These are phyloP conservation scores for Bos taurus DNA, from an alignment of 2,113 vertebrate species.

Conservation along the genomic window ARS-UCD2.0 NC_037352.1:39750001-39750500, in stretches of 20 bases:
- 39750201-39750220: background rate
- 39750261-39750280: background rate
- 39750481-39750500: rapidly evolving
- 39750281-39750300: background rate
- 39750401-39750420: too few relatives aligned
- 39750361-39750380: background rate
- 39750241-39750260: background rate
- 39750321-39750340: background rate
- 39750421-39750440: rapidly evolving
- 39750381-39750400: too few relatives aligned
- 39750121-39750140: background rate
- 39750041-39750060: background rate
- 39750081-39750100: background rate
- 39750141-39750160: background rate
- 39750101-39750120: background rate
- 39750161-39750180: background rate
- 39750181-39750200: background rate
- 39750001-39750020: slow-evolving; percentile 16
- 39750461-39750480: background rate
- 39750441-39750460: background rate
- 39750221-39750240: background rate
- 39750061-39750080: background rate
- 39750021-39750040: background rate
- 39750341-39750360: background rate
- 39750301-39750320: background rate